Evolutionary conservation across 2,113 vertebrate genomes (phyloP), one percentile per base, ranked within the genome.

Genomic region (Stegostoma tigrinum): DNA sequence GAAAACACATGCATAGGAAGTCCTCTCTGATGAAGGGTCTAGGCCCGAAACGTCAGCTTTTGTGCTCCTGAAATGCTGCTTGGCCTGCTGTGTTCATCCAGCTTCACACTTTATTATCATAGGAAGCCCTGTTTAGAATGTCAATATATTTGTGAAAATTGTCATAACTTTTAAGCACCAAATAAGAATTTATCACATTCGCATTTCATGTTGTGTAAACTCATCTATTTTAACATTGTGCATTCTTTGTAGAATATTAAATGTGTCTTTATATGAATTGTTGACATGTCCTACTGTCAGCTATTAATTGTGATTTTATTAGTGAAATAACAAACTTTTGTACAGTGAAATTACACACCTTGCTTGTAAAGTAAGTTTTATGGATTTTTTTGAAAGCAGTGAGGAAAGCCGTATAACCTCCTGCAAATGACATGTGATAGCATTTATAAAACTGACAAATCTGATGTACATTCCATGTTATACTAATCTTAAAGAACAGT

Each of bases 391-490:
- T 72, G 42, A 95, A 95, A 95, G 24, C 42, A 52, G 19, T 95
- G 55, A 10, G 55, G 55, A 61, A 61, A 61, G 55, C 55, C 55
- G 8, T 61, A 7, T 61, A 61, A 48, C 42, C 66, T 15, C 3
- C 67, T 45, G 27, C 34, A 15, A 24, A 52, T 30, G 23, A 42
- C 38, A 72, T 64, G 68, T 95, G 68, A 75, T 45, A 95, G 42
- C 66, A 48, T 27, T 72, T 72, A 48, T 72, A 48, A 95, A 95
- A 72, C 19, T 95, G 94, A 95, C 94, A 95, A 95, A 95, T 95
- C 68, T 95, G 68, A 95, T 72, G 72, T 42, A 95, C 45, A 95
- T 72, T 72, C 42, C 17, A 45, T 72, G 34, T 95, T 72, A 72
- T 72, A 27, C 72, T 8, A 52, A 21, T 95, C 48, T 30, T 27